These are phyloP conservation scores for Diprion similis DNA, from an alignment of 1,140 invertebrate species.

Conservation along the genomic window DNA sequence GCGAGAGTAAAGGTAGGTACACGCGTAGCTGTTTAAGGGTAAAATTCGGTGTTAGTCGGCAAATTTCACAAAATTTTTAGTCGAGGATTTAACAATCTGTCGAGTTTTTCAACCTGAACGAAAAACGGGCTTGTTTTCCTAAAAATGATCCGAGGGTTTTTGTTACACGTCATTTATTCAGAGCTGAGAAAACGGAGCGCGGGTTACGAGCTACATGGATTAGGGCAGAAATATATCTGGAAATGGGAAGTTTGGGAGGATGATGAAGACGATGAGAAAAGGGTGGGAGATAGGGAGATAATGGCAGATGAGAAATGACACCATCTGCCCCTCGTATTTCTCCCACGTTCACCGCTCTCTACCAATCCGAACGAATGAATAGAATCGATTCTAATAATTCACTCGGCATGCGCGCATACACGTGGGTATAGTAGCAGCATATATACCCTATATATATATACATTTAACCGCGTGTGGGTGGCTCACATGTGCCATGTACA, in stretches of 20 bases:
- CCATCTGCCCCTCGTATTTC: slow-evolving; percentile 6
- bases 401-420: not conserved
- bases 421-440: too few relatives aligned
- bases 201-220: not conserved
- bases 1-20: too few relatives aligned
- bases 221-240: not conserved
- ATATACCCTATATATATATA: too few relatives aligned
- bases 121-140: too few relatives aligned
- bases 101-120: too few relatives aligned
- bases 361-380: not conserved
- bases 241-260: not conserved
- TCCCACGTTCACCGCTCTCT: not conserved
- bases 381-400: slow-evolving; percentile 4
- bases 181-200: not conserved
- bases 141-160: not conserved
- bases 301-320: not conserved
- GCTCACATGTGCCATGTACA: too few relatives aligned
- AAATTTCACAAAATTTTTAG: too few relatives aligned
- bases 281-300: not conserved
- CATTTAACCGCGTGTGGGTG: too few relatives aligned
- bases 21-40: too few relatives aligned
- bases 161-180: not conserved
- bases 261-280: not conserved
- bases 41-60: too few relatives aligned
- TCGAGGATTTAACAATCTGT: too few relatives aligned